Evolutionary conservation across 2,113 vertebrate genomes (phyloP), one percentile per base, ranked within the genome.

Genomic region (Glaucidium brasilianum): DNA sequence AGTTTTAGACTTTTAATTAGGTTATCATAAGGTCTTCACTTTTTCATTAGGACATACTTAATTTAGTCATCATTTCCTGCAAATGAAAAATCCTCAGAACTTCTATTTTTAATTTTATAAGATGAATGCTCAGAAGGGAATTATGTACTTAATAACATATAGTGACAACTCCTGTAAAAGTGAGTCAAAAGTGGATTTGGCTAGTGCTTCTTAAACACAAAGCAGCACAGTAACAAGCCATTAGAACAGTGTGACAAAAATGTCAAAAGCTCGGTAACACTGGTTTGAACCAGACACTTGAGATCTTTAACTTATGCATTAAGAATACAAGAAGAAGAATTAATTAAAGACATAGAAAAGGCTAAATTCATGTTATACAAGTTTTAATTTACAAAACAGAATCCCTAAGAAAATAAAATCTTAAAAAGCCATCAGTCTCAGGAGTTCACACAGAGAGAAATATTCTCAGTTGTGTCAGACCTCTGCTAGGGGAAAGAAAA

Each of bases 1-100:
- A 75, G 60, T 88, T 94, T 90, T 71, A 94, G 85, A 56, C n/a
- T 73, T 77, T 75, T 84, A 76, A 96, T 92, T 81, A 89, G 56
- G 34, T 92, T 88, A 85, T 76, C 63, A 59, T 67, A 59, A 92
- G 72, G 34, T 84, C 39, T 82, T 94, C 9, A 32, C 30, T 96
- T 92, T 93, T 94, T 77, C 49, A 86, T 74, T 50, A 91, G 64
- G 22, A 81, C 25, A 72, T 64, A 84, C 13, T 80, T 93, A 90
- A 94, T 74, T 90, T 78, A 87, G 76, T 60, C 7, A 81, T 71
- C 47, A 68, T 94, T 83, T 85, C 53, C 77, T 78, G 50, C 49
- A 94, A 75, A 78, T 45, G 60, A 92, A 92, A 82, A 94, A 47
- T 67, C 22, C 39, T 64, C 52, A 86, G 82, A 90, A 92, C 23